phyloP scores from a whole-genome alignment of 1,140 invertebrate genomes.

The Idris sp. region DNA sequence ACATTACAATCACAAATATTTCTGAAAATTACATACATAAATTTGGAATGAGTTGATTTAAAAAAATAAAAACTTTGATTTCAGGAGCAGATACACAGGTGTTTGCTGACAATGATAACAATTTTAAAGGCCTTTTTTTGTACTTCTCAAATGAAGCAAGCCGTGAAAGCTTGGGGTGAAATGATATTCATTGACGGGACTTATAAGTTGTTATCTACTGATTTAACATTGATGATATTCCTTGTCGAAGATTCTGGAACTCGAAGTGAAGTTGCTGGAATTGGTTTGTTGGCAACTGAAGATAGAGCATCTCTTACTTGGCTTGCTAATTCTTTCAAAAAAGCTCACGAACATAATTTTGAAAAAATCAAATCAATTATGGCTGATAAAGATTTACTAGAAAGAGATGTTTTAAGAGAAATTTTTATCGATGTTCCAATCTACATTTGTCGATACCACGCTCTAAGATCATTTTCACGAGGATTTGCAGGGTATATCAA shows the following conservation, averaged over 20 bases:
- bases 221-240: not conserved
- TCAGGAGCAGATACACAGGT: too few relatives aligned
- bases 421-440: slow-evolving; percentile 2
- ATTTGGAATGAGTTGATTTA: too few relatives aligned
- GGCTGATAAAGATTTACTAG: slow-evolving; percentile 28
- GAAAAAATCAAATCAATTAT: slow-evolving; percentile 32
- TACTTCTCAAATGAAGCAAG: not conserved
- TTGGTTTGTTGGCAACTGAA: slow-evolving; percentile 7
- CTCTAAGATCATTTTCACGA: not conserved
- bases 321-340: slow-evolving; percentile 24
- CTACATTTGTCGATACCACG: slow-evolving; percentile 1
- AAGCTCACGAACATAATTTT: slow-evolving; percentile 17
- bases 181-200: not conserved
- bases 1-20: too few relatives aligned
- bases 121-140: too few relatives aligned
- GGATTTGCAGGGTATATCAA: too few relatives aligned
- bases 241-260: slow-evolving; percentile 7
- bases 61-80: too few relatives aligned
- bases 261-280: not conserved
- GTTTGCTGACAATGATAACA: too few relatives aligned
- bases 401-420: slow-evolving; percentile 10
- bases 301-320: slow-evolving; percentile 16
- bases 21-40: too few relatives aligned
- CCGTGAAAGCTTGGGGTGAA: not conserved
- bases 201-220: too few relatives aligned